phyloP scores from a whole-genome alignment of 2,113 vertebrate species.

The Scytalopus superciliaris region DNA sequence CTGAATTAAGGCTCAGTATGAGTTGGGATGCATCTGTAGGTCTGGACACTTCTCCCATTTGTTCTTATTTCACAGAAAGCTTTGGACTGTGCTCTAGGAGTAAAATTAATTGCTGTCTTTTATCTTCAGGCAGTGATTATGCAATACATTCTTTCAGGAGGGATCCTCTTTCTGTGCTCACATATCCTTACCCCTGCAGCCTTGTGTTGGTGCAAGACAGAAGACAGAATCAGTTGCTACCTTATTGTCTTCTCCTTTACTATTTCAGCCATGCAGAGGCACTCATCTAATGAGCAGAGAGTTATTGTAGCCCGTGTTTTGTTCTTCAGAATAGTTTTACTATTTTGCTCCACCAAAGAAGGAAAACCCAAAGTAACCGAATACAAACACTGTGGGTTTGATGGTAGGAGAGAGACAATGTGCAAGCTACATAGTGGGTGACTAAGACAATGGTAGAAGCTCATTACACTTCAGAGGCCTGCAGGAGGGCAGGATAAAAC shows the following conservation, averaged over 20 bases:
- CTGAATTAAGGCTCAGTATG: background rate
- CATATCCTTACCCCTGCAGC: background rate
- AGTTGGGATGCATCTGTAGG: background rate
- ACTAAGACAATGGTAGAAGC: background rate
- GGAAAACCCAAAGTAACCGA: background rate
- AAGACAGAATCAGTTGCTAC: background rate
- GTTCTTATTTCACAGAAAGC: background rate
- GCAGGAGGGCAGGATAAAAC: background rate
- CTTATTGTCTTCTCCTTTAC: background rate
- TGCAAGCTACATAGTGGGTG: background rate
- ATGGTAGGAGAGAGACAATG: background rate
- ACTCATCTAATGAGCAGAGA: background rate
- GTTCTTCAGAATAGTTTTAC: background rate
- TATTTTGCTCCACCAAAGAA: background rate
- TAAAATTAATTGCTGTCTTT: background rate
- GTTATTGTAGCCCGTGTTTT: background rate
- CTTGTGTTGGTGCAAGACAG: background rate
- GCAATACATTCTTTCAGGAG: background rate
- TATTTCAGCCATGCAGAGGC: background rate
- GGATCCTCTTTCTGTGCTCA: background rate
- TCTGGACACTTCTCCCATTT: background rate
- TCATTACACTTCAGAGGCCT: background rate
- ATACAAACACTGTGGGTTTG: background rate
- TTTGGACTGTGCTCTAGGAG: background rate
- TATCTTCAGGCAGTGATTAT: background rate